Base-by-base conservation (phyloP, 2,113 vertebrate species). In the Nannospalax galili region DNA sequence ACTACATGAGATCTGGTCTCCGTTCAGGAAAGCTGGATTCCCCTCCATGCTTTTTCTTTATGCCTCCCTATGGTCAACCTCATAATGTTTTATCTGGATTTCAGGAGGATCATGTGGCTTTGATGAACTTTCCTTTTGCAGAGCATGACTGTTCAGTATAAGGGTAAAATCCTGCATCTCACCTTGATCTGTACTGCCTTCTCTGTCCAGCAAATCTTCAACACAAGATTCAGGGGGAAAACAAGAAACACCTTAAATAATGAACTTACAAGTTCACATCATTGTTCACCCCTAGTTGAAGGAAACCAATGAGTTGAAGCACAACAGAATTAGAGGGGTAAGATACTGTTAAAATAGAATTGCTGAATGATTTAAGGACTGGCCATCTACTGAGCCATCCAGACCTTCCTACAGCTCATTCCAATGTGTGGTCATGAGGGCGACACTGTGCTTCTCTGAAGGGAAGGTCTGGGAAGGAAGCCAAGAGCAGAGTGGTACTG, bases 271-370 rank as follows among this genome's bases (percentile, higher is more conserved):
- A 20, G n/a, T 17, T 42, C 17, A 87, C 17, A 52, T 78, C 58
- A 69, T 11, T 45, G 62, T 60, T 73, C 35, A 56, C 40, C 88
- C 58, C 48, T 64, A 4, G 7, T 0, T 64, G 45, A 64, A 92
- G 10, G 72, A 10, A 24, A 64, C 40, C 28, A 75, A 26, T 24
- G 56, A 74, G 6, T 17, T 52, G 10, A 4, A 72, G 6, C 30
- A 64, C 48, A 86, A 28, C 17, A 48, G 72, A 79, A 70, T 75
- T 32, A 65, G 37, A 82, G 40, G 2, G 17, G 1, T 92, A n/a
- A 73, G 37, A 92, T 67, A 62, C 79, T 60, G 65, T 45, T 82
- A 82, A 93, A 70, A 19, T 48, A 95, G 48, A 92, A 91, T 58
- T 52, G 77, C 40, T 32, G 6, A 24, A 5, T 17, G 84, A 80